Evolutionary conservation across 2,888 invertebrate genomes (phyloP), one percentile per base, ranked within the genome.

Genomic region (Miltochrista miniata): DNA sequence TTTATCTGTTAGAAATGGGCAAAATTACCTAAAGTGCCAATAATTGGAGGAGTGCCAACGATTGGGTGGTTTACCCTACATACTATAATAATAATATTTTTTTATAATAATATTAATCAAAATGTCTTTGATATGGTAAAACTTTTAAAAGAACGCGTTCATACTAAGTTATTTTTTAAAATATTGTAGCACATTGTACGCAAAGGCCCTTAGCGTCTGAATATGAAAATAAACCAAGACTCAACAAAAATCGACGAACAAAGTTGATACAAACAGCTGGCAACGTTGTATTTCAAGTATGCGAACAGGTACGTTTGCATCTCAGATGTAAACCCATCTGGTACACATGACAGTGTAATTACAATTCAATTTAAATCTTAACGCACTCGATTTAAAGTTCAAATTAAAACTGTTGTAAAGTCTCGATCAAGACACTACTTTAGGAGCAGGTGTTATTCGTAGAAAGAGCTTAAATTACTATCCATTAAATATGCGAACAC

Each of bases 261-360:
- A 79, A 78, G 76, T 62, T 59, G 56, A 68, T 57, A 59, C 51
- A 39, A 64, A 71, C 85, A 85, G 79, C 83, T 85, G 85, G 80
- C 75, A 57, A 68, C 67, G 72, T 69, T 76, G 78, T 70, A 77
- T 75, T 80, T 76, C 75, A 74, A 74, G 77, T 77, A 79, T 74
- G 77, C 77, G 74, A 78, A 74, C 70, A 46, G 66, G 70, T 61
- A 68, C 59, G 61, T 56, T 55, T 37, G 18, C 59, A 54, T 53
- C 60, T 68, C 61, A 62, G 71, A 79, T 75, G 80, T 73, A 71
- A 60, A 71, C 74, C 74, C 75, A 77, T 77, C 73, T 71, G 67
- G 65, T 41, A 57, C 56, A 54, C 49, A 45, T 52, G 61, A 59
- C 56, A 34, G 39, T 36, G 29, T 24, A 14, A 41, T 10, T 33